Conservation (phyloP, 2,888 invertebrate species). For the Aromia moschata region DNA sequence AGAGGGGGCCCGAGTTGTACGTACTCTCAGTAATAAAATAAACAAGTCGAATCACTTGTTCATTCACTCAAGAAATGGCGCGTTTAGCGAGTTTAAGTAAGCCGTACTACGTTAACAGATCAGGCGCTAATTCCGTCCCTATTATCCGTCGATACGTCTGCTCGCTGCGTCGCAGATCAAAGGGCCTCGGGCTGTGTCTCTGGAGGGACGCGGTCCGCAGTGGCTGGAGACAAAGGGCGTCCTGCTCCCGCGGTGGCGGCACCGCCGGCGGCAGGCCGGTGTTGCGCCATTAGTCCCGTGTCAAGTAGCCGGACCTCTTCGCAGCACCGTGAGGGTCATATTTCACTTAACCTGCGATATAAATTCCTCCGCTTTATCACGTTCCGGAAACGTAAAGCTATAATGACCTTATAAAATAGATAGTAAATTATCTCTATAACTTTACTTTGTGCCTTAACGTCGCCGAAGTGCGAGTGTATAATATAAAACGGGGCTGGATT, state of each 20-base stretch:
- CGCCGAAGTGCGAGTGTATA: constrained; percentile 17
- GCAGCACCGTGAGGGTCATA: constrained; percentile 50
- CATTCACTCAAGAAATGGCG: too few relatives aligned
- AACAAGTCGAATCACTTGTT: too few relatives aligned
- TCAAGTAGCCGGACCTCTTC: constrained; percentile 50
- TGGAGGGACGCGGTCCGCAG: constrained; percentile 5
- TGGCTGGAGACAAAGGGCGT: constrained; percentile 23
- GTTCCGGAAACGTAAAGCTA: constrained; percentile 48
- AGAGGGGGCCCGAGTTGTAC: too few relatives aligned
- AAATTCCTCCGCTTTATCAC: constrained; percentile 58
- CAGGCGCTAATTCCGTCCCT: too few relatives aligned
- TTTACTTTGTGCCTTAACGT: constrained; percentile 31
- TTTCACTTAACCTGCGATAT: constrained; percentile 58
- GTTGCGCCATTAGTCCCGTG: constrained; percentile 54
- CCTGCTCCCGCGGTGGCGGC: constrained; percentile 17
- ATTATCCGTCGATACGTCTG: too few relatives aligned
- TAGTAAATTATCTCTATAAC: constrained; percentile 46
- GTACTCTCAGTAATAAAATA: too few relatives aligned
- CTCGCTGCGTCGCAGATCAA: neutral
- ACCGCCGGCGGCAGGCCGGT: constrained; percentile 10
- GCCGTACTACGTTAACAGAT: too few relatives aligned
- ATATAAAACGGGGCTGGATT: constrained; percentile 8
- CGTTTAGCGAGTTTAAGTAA: too few relatives aligned
- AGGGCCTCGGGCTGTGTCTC: neutral
- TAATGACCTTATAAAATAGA: constrained; percentile 58